Conservation (phyloP, 2,888 invertebrate genomes). For the Sinelater perroti region DNA sequence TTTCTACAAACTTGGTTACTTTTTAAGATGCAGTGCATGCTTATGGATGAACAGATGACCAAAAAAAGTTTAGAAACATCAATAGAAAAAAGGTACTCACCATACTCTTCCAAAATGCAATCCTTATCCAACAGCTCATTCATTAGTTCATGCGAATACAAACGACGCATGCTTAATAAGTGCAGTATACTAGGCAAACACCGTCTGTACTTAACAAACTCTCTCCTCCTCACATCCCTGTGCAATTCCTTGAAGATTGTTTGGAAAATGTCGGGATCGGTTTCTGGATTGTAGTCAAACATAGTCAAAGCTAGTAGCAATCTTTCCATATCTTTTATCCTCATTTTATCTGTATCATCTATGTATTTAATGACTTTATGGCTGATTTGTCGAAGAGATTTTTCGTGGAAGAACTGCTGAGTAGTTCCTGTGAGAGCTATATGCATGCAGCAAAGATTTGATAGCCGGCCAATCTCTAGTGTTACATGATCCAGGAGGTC, state of each 20-base stretch:
- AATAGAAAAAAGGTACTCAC: conserved; percentile 58
- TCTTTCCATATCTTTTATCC: conserved; percentile 79
- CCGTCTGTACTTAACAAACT: conserved; percentile 68
- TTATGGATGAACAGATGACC: too few relatives aligned
- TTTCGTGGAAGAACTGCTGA: conserved; percentile 61
- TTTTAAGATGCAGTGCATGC: too few relatives aligned
- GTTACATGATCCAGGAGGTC: conserved; percentile 65
- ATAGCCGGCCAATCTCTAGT: conserved; percentile 67
- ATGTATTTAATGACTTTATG: conserved; percentile 64
- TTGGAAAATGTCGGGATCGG: conserved; percentile 61
- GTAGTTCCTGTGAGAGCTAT: conserved; percentile 70
- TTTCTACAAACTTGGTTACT: too few relatives aligned
- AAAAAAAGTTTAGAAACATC: not conserved
- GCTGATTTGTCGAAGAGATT: conserved; percentile 63
- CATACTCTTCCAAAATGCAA: conserved; percentile 67
- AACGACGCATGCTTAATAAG: conserved; percentile 66
- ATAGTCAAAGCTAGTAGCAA: conserved; percentile 69
- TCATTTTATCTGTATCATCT: conserved; percentile 46
- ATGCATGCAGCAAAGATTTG: conserved; percentile 71
- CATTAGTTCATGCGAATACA: conserved; percentile 70
- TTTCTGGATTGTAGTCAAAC: conserved; percentile 67
- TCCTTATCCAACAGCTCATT: conserved; percentile 65
- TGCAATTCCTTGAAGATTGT: conserved; percentile 63
- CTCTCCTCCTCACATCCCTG: conserved; percentile 63
- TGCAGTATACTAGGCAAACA: conserved; percentile 69